Conservation (phyloP, 2,113 vertebrate genomes). For the Hippolais icterina region DNA sequence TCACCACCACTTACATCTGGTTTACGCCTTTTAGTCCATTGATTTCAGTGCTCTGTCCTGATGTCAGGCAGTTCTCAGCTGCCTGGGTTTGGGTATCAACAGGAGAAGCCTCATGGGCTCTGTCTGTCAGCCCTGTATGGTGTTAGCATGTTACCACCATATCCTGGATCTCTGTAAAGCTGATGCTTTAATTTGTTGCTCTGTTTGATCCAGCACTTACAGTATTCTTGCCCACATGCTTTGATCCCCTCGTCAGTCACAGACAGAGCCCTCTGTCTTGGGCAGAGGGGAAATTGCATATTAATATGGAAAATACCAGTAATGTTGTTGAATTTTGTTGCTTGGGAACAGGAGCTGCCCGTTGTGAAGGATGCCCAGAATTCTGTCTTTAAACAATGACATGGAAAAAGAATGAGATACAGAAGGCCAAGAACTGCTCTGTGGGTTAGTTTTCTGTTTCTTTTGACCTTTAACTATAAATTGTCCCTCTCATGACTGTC, state of each 20-base stretch:
- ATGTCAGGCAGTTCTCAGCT: not conserved
- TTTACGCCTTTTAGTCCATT: not conserved
- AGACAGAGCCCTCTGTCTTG: not conserved
- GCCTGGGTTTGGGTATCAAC: not conserved
- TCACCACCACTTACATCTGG: not conserved
- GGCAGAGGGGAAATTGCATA: slow-evolving; percentile 30
- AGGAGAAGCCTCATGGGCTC: not conserved
- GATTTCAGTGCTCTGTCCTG: not conserved
- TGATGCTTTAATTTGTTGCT: not conserved
- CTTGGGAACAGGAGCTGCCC: slow-evolving; percentile 2
- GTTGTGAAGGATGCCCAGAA: not conserved
- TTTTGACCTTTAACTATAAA: slow-evolving; percentile 57
- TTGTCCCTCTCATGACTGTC: not conserved
- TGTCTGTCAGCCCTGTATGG: not conserved
- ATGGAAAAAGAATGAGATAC: not conserved
- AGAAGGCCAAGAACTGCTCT: not conserved
- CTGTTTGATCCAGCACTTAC: not conserved
- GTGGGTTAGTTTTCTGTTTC: not conserved
- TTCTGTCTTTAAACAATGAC: slow-evolving; percentile 29
- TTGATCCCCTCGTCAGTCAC: not conserved
- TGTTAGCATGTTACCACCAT: not conserved
- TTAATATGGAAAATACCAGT: slow-evolving; percentile 34
- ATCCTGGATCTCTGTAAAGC: not conserved
- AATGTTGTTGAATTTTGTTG: slow-evolving; percentile 46
- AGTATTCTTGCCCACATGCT: not conserved